Evolutionary conservation across 1,140 invertebrate genomes (phyloP), one percentile per base, ranked within the genome.

Genomic region (Monomorium pharaonis): DNA sequence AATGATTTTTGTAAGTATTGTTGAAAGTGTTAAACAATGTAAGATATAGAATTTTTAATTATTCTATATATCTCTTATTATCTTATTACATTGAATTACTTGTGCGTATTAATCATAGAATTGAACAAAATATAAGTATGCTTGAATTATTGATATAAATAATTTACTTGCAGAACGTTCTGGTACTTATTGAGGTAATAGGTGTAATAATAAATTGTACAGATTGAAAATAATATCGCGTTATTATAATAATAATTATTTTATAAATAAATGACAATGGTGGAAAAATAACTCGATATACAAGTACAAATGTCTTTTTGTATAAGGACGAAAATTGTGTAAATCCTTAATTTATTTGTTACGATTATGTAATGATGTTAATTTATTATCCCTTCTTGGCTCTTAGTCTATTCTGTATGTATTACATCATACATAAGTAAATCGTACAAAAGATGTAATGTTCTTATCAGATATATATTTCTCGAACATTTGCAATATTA

Each of bases 101-200:
- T 80, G 24, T 69, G 54, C 30, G 10, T 78, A 67, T 69, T 30
- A 69, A 5, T 44, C 2, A 69, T 67, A 67, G 21, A 58, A 51
- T 69, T 54, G 24, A 72, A 72, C 51, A 56, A 81, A 58, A 12
- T 56, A 56, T 51, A 37, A n/a, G 37, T 80, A 54, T 24, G 33
- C 18, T 81, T 14, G 51, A 81, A 81, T 72, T 9, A 18, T 83
- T 14, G 21, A 58, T 74, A 27, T 60, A 14, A 47, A 33, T 44
- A 70, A 72, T 58, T 72, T 44, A n/a, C 14, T 74, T 83, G 27
- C 42, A 24, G 56, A 54, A 42, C 14, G 1, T 58, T 3, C 3
- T 72, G 21, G 77, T 83, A 83, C 78, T 83, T 83, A 83, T 58
- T 30, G 30, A 58, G 24, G 24, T 44, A n/a, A 33, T 83, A 83